These are phyloP conservation scores for Enteromius anoplus DNA, from an alignment of 2,797 vertebrate genomes.

Conservation along the genomic window DNA sequence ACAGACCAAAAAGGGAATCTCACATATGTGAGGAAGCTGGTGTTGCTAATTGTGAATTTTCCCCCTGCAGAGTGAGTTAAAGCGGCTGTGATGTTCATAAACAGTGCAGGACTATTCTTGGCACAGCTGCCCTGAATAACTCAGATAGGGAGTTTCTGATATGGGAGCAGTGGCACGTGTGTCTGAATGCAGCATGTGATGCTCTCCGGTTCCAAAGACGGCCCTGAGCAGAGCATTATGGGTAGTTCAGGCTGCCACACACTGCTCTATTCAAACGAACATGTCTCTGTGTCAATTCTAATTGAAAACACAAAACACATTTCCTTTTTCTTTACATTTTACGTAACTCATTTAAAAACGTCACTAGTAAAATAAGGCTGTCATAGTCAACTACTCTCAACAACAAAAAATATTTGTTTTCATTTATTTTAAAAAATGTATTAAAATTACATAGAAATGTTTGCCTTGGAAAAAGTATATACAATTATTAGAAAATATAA, in stretches of 20 bases:
- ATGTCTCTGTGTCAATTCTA: slow-evolving; percentile 14
- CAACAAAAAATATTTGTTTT: neutral
- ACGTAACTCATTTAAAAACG: neutral
- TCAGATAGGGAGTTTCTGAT: slow-evolving; percentile 62
- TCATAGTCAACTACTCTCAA: neutral
- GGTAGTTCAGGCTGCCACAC: slow-evolving; percentile 37
- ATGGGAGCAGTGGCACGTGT: slow-evolving; percentile 59
- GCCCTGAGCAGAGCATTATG: slow-evolving; percentile 48
- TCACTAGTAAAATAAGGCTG: neutral
- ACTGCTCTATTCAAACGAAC: slow-evolving; percentile 1
- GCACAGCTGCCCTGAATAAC: slow-evolving; percentile 62
- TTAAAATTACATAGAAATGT: too few relatives aligned
- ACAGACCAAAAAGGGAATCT: slow-evolving; percentile 1
- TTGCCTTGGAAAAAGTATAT: neutral
- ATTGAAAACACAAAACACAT: neutral
- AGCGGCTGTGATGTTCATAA: slow-evolving; percentile 57
- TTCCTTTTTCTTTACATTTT: neutral
- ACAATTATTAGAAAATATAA: neutral
- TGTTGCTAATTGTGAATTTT: slow-evolving; percentile 18
- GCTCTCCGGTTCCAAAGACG: slow-evolving; percentile 53
- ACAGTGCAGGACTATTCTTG: slow-evolving; percentile 62
- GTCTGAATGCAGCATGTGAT: slow-evolving; percentile 56
- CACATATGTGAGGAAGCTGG: neutral
- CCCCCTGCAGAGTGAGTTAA: slow-evolving; percentile 38
- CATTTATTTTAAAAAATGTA: too few relatives aligned